Conservation (phyloP, 2,888 invertebrate genomes). For the Drosophila anomelani region DNA sequence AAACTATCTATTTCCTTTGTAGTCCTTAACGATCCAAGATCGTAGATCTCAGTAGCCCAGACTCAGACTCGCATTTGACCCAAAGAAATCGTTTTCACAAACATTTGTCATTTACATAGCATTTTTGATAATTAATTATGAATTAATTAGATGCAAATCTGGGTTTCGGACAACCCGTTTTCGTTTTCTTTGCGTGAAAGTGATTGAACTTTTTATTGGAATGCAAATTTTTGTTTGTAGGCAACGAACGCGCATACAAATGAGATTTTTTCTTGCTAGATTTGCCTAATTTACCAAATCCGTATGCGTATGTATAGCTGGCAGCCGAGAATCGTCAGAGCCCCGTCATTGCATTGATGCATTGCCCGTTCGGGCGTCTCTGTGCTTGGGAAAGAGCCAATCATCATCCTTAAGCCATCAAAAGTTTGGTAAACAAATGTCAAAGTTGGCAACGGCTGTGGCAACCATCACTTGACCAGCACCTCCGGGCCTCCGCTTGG, state of each 20-base stretch:
- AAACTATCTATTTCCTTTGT: too few relatives aligned
- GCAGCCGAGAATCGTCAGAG: neutral
- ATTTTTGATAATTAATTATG: conserved; percentile 24
- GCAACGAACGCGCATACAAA: conserved; percentile 15
- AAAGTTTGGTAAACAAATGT: conserved; percentile 32
- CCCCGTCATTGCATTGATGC: conserved; percentile 4
- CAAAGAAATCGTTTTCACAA: conserved; percentile 24
- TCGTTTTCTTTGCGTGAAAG: conserved; percentile 24
- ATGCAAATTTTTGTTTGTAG: conserved; percentile 38
- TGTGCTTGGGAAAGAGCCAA: neutral
- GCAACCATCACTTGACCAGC: conserved; percentile 27
- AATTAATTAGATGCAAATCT: conserved; percentile 35
- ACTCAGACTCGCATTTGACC: conserved; percentile 6
- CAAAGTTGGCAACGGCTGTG: conserved; percentile 27
- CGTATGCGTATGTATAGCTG: neutral
- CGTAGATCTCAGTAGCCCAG: neutral
- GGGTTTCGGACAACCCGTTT: conserved; percentile 11
- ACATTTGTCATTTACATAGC: conserved; percentile 7
- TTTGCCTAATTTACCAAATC: neutral
- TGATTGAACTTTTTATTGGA: conserved; percentile 42
- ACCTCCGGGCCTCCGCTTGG: neutral
- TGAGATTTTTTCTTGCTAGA: neutral
- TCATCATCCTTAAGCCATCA: conserved; percentile 2
- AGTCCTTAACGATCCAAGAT: neutral
- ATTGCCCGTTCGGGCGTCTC: neutral